Base-by-base conservation (phyloP, 2,888 invertebrate genomes). In the Sepiola atlantica region DNA sequence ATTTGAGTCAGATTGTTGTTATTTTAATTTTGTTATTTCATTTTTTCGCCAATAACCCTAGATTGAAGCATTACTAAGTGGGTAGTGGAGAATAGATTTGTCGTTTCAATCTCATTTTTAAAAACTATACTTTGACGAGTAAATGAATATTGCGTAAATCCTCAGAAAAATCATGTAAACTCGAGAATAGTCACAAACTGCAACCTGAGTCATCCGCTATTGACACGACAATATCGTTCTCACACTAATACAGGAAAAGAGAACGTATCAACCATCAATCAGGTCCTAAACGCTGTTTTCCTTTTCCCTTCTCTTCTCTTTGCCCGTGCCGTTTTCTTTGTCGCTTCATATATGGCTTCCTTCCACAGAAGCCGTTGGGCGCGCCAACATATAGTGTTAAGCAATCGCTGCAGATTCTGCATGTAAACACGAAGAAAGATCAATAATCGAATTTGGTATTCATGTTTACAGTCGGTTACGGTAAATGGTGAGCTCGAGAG, bases 301-400 rank as follows among this genome's bases (percentile, higher is more conserved):
- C 45, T 45, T 45, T 45, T 8, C 45, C 8, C 45, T 45, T 8
- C 4, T 45, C 45, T 45, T 45, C 77, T n/a, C n/a, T 3, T 32
- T 16, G 16, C 14, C 8, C 77, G 32, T 1, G n/a, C 12, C 45
- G 45, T 77, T 77, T 77, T 77, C 77, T 16, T 14, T 21, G 77
- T 77, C 77, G n/a, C 77, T 77, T 77, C 77, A n/a, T n/a, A 77
- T n/a, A 77, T 77, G 77, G 77, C n/a, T 77, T 77, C 77, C n/a
- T 45, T 45, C 16, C 77, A 77, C n/a, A 14, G 45, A 45, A 45
- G 45, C 45, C 45, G 45, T 45, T 45, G 45, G 45, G 12, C n/a
- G 1, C n/a, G 16, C 77, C n/a, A 77, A 77, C 77, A 16, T 14
- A 77, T n/a, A 45, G 45, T 45, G 45, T 45, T 45, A 16, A 77